Conservation (phyloP, 2,113 vertebrate species). For the Odobenus rosmarus region DNA sequence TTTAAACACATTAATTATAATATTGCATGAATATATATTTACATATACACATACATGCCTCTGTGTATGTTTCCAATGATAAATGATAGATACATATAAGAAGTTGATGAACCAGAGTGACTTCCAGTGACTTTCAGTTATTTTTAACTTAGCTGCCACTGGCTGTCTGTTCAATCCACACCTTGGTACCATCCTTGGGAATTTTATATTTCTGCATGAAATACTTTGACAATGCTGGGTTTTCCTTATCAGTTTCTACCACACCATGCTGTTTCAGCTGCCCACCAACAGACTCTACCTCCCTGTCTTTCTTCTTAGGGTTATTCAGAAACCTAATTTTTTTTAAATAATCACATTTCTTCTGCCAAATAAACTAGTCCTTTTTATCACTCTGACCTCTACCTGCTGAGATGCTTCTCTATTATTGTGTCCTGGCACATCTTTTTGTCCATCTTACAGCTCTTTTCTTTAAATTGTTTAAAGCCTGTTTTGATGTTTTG, state of each 20-base stretch:
- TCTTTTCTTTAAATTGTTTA: background rate
- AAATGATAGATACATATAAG: background rate
- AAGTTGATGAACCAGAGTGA: background rate
- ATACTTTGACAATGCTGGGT: rapidly evolving
- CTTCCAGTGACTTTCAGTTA: background rate
- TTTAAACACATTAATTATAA: background rate
- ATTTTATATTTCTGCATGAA: background rate
- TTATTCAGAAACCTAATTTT: background rate
- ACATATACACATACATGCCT: background rate
- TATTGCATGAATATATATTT: background rate
- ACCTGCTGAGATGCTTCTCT: background rate
- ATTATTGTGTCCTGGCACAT: background rate
- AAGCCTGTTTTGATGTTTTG: background rate
- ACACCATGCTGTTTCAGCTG: background rate
- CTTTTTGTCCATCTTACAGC: background rate
- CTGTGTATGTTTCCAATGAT: background rate
- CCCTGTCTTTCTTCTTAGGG: rapidly evolving
- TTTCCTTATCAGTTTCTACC: background rate
- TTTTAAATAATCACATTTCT: background rate
- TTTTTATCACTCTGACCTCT: background rate
- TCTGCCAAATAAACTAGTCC: background rate
- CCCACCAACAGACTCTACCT: background rate
- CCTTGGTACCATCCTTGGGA: background rate
- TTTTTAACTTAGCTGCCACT: background rate
- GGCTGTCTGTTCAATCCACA: rapidly evolving